Conservation (phyloP, 2,888 invertebrate genomes). For the Scelioninae gen. 1 region DNA sequence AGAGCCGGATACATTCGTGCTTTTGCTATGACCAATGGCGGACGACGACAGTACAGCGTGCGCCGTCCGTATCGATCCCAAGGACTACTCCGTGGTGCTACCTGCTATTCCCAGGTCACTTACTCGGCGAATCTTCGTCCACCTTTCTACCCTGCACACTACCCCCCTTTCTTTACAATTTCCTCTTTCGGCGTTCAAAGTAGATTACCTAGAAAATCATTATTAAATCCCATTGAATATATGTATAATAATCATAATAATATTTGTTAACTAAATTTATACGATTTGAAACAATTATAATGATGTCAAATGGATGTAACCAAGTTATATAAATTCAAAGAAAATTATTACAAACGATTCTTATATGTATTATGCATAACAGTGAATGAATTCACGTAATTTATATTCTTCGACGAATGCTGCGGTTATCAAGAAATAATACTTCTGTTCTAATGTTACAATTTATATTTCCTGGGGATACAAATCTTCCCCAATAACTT, state of each 20-base stretch:
- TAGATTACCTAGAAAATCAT: too few relatives aligned
- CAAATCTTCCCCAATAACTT: neutral
- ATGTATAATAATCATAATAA: too few relatives aligned
- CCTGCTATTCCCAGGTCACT: constrained; percentile 69
- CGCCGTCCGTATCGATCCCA: constrained; percentile 81
- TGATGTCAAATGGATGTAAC: too few relatives aligned
- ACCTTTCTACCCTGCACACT: constrained; percentile 37
- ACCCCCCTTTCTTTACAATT: constrained; percentile 40
- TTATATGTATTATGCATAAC: neutral
- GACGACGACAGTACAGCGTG: constrained; percentile 81
- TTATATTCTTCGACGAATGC: neutral
- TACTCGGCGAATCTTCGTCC: constrained; percentile 63
- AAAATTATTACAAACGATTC: neutral
- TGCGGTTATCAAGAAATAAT: constrained; percentile 6
- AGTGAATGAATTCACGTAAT: neutral
- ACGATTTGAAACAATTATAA: too few relatives aligned
- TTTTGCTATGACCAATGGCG: constrained; percentile 84
- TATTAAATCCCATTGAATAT: neutral
- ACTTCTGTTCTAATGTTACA: neutral
- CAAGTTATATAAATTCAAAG: too few relatives aligned
- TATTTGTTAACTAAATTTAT: too few relatives aligned
- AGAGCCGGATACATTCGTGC: constrained; percentile 80
- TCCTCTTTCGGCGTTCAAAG: constrained; percentile 6
- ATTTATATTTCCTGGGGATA: constrained; percentile 10
- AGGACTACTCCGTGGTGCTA: constrained; percentile 59